Conservation (phyloP, 2,113 vertebrate genomes). For the Tetrax tetrax region DNA sequence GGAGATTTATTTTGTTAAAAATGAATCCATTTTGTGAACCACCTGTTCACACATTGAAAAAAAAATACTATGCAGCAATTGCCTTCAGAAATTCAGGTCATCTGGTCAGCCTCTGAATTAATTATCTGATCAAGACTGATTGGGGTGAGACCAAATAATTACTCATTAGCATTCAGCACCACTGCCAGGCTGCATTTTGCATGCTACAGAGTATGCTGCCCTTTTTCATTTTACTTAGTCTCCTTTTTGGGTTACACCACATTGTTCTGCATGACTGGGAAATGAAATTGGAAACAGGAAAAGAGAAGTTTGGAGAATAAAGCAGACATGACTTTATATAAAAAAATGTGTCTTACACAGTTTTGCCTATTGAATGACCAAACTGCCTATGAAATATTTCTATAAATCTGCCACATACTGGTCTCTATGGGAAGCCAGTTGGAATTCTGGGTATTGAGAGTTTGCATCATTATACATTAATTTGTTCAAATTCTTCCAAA, state of each 20-base stretch:
- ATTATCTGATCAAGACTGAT: slow-evolving; percentile 60
- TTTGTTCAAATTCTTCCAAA: slow-evolving; percentile 2
- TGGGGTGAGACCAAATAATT: slow-evolving; percentile 51
- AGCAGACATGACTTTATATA: slow-evolving; percentile 47
- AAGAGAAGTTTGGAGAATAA: slow-evolving; percentile 50
- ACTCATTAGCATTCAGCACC: background rate
- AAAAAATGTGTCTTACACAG: slow-evolving; percentile 33
- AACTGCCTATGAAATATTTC: background rate
- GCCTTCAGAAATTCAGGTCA: slow-evolving; percentile 24
- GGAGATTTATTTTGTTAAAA: slow-evolving; percentile 31
- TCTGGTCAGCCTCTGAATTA: slow-evolving; percentile 18
- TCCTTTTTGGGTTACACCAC: slow-evolving; percentile 24
- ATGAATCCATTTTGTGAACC: slow-evolving; percentile 32
- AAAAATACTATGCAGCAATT: slow-evolving; percentile 27
- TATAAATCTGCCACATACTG: slow-evolving; percentile 16
- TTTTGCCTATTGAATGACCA: slow-evolving; percentile 27
- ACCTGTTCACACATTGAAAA: slow-evolving; percentile 42
- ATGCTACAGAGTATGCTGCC: slow-evolving; percentile 15
- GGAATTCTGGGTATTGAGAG: background rate
- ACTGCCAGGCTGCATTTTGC: slow-evolving; percentile 9
- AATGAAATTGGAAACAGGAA: slow-evolving; percentile 53
- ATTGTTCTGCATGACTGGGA: slow-evolving; percentile 61
- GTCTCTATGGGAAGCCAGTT: background rate
- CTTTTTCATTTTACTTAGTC: slow-evolving; percentile 46
- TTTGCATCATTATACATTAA: background rate